Evolutionary conservation across 2,797 vertebrate species (phyloP).

Genomic region (Brachyalestes nurse): DNA sequence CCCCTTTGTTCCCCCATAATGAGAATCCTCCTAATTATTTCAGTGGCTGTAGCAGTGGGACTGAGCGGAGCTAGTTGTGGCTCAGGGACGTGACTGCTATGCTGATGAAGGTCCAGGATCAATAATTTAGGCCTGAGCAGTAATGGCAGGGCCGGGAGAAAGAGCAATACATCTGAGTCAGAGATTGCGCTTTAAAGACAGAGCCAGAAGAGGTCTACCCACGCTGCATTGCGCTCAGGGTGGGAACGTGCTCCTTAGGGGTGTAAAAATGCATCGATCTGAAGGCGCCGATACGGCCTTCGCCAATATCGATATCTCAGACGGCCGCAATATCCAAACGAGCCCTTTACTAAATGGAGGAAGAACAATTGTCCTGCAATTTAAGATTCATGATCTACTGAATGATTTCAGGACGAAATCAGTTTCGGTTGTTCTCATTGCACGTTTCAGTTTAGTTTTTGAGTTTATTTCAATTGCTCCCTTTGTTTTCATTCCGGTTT

Average conservation of each 20-base stretch:
- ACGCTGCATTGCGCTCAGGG: conserved; percentile 28
- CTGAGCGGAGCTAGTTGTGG: conserved; percentile 81
- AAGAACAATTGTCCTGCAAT: neutral
- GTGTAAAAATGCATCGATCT: too few relatives aligned
- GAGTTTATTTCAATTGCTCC: neutral
- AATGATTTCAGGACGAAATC: too few relatives aligned
- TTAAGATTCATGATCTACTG: neutral
- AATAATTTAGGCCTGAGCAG: conserved; percentile 95
- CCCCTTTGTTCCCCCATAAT: conserved; percentile 94
- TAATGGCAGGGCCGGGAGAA: conserved; percentile 89
- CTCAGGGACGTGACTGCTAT: conserved; percentile 91
- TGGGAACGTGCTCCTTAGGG: too few relatives aligned
- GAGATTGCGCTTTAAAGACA: conserved; percentile 80
- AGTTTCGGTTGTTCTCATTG: neutral
- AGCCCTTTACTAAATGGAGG: too few relatives aligned
- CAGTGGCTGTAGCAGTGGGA: conserved; percentile 90
- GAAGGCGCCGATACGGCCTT: too few relatives aligned
- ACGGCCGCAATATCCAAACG: too few relatives aligned
- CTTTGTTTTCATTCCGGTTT: neutral
- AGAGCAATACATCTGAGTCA: conserved; percentile 87
- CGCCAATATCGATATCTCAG: too few relatives aligned
- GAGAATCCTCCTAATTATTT: conserved; percentile 99
- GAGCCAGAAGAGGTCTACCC: conserved; percentile 50
- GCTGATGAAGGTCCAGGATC: conserved; percentile 94
- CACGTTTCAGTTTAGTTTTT: neutral